Evolutionary conservation across 2,888 invertebrate species (phyloP).

Genomic region (Abrostola triplasia): DNA sequence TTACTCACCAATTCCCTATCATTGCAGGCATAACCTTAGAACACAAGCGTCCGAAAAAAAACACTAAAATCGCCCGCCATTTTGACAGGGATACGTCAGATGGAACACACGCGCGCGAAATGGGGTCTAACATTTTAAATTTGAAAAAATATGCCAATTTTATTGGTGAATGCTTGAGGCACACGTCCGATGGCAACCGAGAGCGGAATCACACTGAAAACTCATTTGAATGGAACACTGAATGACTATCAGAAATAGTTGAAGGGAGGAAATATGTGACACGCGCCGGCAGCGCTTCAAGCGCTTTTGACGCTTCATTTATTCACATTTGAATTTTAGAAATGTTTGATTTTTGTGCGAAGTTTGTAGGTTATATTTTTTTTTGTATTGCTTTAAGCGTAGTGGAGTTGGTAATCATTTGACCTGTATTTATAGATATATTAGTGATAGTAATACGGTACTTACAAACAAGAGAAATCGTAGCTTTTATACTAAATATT

Average conservation of each 20-base stretch:
- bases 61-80: slow-evolving; percentile 50
- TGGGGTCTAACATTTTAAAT: slow-evolving; percentile 38
- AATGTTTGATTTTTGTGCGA: background rate
- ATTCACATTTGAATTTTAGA: background rate
- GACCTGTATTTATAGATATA: no score
- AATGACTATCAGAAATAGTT: slow-evolving; percentile 84
- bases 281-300: slow-evolving; percentile 52
- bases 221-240: slow-evolving; percentile 75
- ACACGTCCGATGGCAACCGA: slow-evolving; percentile 25
- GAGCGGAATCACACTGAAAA: slow-evolving; percentile 62
- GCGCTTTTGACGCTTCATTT: slow-evolving; percentile 59
- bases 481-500: no score
- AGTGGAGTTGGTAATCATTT: no score
- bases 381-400: no score
- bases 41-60: slow-evolving; percentile 39
- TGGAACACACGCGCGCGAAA: slow-evolving; percentile 45
- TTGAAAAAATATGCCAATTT: slow-evolving; percentile 39
- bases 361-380: no score
- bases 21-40: slow-evolving; percentile 41
- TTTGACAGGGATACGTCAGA: slow-evolving; percentile 49
- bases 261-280: slow-evolving; percentile 72
- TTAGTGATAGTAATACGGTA: no score
- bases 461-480: no score
- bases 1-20: slow-evolving; percentile 53
- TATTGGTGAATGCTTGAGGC: background rate